Conservation (phyloP, 92 coral and sea anemone species). For the Heliopora coerulea region DNA sequence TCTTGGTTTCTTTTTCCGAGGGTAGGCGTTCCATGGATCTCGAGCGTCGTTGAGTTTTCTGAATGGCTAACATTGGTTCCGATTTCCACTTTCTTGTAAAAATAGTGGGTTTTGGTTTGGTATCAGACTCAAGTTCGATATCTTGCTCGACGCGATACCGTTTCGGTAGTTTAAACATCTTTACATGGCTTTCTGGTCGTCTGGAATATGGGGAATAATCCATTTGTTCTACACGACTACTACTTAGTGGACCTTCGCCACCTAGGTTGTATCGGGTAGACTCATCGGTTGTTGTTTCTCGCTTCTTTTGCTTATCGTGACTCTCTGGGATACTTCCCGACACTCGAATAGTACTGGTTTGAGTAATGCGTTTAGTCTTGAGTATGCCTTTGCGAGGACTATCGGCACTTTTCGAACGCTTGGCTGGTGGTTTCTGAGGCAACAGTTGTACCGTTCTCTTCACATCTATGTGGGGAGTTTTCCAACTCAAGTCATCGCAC, state of each 20-base stretch:
- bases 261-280: background rate
- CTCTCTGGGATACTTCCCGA: slow-evolving; percentile 27
- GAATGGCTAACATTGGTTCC: slow-evolving; percentile 19
- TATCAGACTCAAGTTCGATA: slow-evolving; percentile 24
- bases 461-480: slow-evolving; percentile 29
- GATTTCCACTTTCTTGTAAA: slow-evolving; percentile 37
- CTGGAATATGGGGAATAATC: slow-evolving; percentile 16
- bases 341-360: slow-evolving; percentile 27
- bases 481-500: slow-evolving; percentile 31
- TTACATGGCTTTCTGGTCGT: slow-evolving; percentile 5
- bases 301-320: background rate
- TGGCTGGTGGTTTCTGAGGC: slow-evolving; percentile 21
- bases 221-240: slow-evolving; percentile 13
- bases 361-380: slow-evolving; percentile 33
- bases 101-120: slow-evolving; percentile 25
- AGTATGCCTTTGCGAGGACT: slow-evolving; percentile 38
- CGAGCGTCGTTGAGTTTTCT: slow-evolving; percentile 13
- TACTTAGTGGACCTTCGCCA: background rate
- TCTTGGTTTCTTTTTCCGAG: slow-evolving; percentile 31
- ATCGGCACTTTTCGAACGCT: slow-evolving; percentile 37
- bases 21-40: slow-evolving; percentile 19
- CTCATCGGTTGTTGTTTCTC: slow-evolving; percentile 3
- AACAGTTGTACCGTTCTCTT: slow-evolving; percentile 26
- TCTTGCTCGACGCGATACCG: slow-evolving; percentile 36
- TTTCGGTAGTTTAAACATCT: slow-evolving; percentile 25